Evolutionary conservation across 2,113 vertebrate species (phyloP).

Genomic region (Excalfactoria chinensis): DNA sequence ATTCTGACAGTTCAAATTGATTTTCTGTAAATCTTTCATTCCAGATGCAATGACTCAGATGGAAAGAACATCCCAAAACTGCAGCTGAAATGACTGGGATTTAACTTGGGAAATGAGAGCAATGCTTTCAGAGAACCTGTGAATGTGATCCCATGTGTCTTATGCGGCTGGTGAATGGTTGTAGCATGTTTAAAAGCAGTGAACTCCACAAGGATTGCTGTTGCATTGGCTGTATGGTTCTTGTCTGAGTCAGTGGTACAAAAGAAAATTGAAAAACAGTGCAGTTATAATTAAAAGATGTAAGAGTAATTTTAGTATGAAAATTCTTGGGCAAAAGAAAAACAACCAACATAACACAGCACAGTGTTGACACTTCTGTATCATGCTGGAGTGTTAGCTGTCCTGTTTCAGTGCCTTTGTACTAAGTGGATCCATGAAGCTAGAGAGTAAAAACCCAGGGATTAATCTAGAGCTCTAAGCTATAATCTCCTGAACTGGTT

Average conservation of each 20-base stretch:
- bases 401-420: not conserved
- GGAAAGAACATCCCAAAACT: not conserved
- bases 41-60: not conserved
- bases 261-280: not conserved
- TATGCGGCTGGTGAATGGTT: not conserved
- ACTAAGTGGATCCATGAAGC: not conserved
- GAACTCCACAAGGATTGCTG: not conserved
- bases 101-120: not conserved
- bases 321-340: not conserved
- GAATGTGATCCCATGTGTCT: not conserved
- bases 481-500: not conserved
- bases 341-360: not conserved
- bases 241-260: not conserved
- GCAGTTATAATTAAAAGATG: not conserved
- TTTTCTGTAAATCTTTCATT: not conserved
- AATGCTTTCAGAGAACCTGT: not conserved
- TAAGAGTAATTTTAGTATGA: not conserved
- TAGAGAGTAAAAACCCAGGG: not conserved
- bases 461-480: not conserved
- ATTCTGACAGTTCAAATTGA: not conserved
- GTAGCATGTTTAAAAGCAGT: not conserved
- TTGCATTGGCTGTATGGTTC: not conserved
- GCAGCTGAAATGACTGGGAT: not conserved
- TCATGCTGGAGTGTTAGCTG: not conserved
- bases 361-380: not conserved